Base-by-base conservation (phyloP, 2,888 invertebrate genomes). In the Halictus ligatus region DNA sequence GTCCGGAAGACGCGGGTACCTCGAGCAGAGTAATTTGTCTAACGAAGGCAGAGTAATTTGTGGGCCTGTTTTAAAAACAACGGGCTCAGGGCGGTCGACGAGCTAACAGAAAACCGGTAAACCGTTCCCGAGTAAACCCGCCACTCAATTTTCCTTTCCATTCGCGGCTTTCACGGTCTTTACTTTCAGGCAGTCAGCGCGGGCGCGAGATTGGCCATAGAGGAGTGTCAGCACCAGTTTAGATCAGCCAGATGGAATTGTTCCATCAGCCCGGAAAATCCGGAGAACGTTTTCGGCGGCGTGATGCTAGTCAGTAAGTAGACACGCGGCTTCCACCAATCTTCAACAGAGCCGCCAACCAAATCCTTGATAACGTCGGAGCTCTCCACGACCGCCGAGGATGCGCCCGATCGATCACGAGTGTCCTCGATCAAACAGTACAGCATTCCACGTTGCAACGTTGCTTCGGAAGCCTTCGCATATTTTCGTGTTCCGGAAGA, bases 161-260 rank as follows among this genome's bases (percentile, higher is more conserved):
- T 78, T 76, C 71, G 72, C 75, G 77, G 81, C 89, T 91, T 90
- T 91, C 92, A 93, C 90, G 82, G 67, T 81, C 77, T 88, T 87
- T 86, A 40, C 75, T 96, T 96, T 18, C 96, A 98, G 98, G 97
- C 98, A 79, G 96, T 98, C 81, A 97, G 97, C 85, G 96, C 97
- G 35, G 98, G 98, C 25, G 98, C 98, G 13, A 96, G 97, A 94
- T 96, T 98, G 95, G 98, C 98, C 6, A 97, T 98, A 82, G 98
- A 98, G 91, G 98, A 99, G 95, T 99, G 99, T 94, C 98, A 98
- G 95, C 96, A 97, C 93, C 98, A 99, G 96, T 98, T 99, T 95
- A 96, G 97, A 85, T 97, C 97, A 94, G 97, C 98, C 92, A 96
- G 98, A 93, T 98, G 98, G 98, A 98, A 98, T 95, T 98, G 98